Evolutionary conservation across 2,113 vertebrate genomes (phyloP), one percentile per base, ranked within the genome.

Genomic region (Solenodon paradoxus): DNA sequence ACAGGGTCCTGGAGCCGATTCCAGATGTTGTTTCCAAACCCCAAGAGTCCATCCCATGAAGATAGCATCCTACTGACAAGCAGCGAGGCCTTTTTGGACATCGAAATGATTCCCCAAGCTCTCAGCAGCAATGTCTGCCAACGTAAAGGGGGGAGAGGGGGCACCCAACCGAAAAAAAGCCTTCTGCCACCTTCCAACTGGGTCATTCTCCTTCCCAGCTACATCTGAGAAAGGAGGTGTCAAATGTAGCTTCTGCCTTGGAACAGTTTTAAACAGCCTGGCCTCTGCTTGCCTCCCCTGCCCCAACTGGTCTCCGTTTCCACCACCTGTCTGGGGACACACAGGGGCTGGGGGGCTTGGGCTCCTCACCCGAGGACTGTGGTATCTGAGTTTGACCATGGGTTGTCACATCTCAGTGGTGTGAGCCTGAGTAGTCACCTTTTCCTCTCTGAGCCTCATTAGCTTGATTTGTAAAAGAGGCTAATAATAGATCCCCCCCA

Each of bases 131-230:
- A 8, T 51, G 59, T 24, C 92, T 78, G 87, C 53, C 51, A 57
- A 72, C 9, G 22, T 12, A 74, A 64, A 12, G 4, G 68, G 40
- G 20, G n/a, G 15, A n/a, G 45, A 53, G n/a, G 38, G 20, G 35
- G 61, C 20, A 42, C 24, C 51, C 71, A 49, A 53, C 92, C 90
- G n/a, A 81, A 92, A 93, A 97, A 97, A 89, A 94, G 92, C 94
- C 93, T 94, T 86, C 92, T 78, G 94, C 95, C 88, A 95, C 92
- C 78, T 95, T 81, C 96, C 95, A 97, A 95, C 94, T 97, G 89
- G 96, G 97, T 97, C 97, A 97, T 82, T 87, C 95, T 59, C 9
- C 81, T 95, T 88, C 90, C 96, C 94, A 89, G 95, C 80, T 95
- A 59, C 90, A 90, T 95, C 94, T 96, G 96, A 97, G 90, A 88